Percentiles rank a stretch among this genome's conserved stretches.
Conservation (phyloP, 2,888 invertebrate genomes). For the Panorpa germanica region DNA sequence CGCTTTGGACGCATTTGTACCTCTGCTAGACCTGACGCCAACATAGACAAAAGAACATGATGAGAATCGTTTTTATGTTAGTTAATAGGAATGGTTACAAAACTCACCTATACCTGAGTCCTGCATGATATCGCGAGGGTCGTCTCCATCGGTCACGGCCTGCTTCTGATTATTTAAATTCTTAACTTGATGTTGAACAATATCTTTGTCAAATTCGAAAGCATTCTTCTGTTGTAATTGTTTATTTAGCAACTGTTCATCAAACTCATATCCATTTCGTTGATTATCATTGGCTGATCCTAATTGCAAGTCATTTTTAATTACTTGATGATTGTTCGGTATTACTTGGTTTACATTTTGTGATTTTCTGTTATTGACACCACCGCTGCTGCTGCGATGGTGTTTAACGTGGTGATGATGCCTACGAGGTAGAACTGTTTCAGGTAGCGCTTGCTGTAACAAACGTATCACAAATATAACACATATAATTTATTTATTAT, state of each 20-base stretch:
- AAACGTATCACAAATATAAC: constrained; percentile 9
- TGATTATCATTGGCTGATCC: constrained; percentile 8
- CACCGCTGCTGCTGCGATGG: constrained; percentile 15
- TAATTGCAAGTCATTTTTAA: not conserved
- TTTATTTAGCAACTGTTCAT: constrained; percentile 20
- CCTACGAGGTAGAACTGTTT: constrained; percentile 12
- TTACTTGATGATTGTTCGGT: constrained; percentile 6
- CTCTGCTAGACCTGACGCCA: no score
- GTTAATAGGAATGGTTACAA: no score
- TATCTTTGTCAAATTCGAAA: constrained; percentile 25
- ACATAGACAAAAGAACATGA: no score
- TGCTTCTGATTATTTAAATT: constrained; percentile 10
- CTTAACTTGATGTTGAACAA: no score
- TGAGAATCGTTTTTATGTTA: no score
- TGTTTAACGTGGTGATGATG: constrained; percentile 20
- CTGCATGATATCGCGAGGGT: constrained; percentile 8
- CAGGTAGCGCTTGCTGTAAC: constrained; percentile 8
- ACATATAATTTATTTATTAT: no score
- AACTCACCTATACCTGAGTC: constrained; percentile 10
- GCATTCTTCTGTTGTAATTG: constrained; percentile 23
- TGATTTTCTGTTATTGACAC: constrained; percentile 11
- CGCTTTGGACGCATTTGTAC: no score
- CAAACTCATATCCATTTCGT: constrained; percentile 24
- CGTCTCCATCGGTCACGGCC: constrained; percentile 5
- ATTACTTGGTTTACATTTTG: constrained; percentile 11